These are phyloP conservation scores for Dione juno DNA, from an alignment of 2,888 invertebrate genomes.

Conservation along the genomic window DNA sequence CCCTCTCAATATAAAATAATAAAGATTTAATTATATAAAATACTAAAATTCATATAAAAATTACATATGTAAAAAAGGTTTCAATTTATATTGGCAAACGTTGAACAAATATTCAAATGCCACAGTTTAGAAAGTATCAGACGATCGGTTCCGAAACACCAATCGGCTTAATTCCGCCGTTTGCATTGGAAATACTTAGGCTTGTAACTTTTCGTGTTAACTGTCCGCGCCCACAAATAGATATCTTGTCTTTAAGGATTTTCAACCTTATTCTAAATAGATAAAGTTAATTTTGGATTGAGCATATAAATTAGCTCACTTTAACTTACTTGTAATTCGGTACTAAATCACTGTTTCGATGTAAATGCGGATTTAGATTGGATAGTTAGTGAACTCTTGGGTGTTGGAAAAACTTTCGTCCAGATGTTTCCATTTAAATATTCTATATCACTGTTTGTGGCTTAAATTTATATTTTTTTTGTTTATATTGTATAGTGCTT, in stretches of 20 bases:
- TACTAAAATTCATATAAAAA: not conserved
- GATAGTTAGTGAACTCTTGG: slow-evolving; percentile 41
- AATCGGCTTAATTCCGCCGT: slow-evolving; percentile 43
- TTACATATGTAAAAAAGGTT: not conserved
- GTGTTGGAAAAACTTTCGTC: slow-evolving; percentile 35
- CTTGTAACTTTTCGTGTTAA: slow-evolving; percentile 44
- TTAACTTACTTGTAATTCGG: slow-evolving; percentile 40
- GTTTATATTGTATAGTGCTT: too few relatives aligned
- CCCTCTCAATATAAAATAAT: too few relatives aligned
- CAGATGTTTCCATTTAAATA: slow-evolving; percentile 20
- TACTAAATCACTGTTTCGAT: slow-evolving; percentile 43
- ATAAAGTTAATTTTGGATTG: slow-evolving; percentile 18
- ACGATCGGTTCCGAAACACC: slow-evolving; percentile 44
- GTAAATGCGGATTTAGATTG: slow-evolving; percentile 40
- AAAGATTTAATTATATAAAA: too few relatives aligned
- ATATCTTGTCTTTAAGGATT: slow-evolving; percentile 7
- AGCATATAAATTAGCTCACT: slow-evolving; percentile 24
- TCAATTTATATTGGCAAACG: not conserved
- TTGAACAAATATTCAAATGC: slow-evolving; percentile 12
- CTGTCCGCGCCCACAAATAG: slow-evolving; percentile 39
- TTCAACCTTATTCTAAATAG: not conserved
- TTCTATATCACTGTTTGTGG: not conserved
- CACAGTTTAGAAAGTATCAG: slow-evolving; percentile 33
- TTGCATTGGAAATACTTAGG: slow-evolving; percentile 48
- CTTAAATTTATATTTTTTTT: not conserved